phyloP scores from a whole-genome alignment of 2,888 invertebrate genomes.

The Machimus rusticus region DNA sequence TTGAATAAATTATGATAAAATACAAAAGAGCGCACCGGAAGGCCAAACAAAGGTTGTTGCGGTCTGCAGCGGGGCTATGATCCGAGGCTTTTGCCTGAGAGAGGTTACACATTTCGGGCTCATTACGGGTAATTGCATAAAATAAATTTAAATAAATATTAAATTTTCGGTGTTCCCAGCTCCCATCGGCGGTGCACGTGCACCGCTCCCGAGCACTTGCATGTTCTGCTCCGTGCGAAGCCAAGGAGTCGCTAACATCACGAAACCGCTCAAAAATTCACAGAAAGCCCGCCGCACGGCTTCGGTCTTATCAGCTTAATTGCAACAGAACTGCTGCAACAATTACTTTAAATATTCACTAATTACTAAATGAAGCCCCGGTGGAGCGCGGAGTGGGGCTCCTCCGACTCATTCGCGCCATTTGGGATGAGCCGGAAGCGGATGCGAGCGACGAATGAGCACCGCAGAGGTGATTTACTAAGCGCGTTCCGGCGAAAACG shows the following conservation, averaged over 20 bases:
- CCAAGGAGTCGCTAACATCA: neutral
- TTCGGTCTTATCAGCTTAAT: neutral
- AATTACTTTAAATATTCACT: conserved; percentile 7
- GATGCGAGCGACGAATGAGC: neutral
- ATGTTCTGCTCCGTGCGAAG: neutral
- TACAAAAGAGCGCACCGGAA: neutral
- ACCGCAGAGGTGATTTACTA: neutral
- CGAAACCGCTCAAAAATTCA: neutral
- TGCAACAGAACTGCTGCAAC: neutral
- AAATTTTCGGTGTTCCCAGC: neutral
- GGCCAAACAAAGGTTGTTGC: neutral
- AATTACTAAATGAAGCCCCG: neutral
- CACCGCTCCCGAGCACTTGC: neutral
- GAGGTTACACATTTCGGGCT: neutral
- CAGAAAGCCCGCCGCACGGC: neutral
- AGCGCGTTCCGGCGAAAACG: neutral
- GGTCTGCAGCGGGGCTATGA: neutral
- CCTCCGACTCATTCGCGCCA: neutral
- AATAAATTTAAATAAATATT: neutral
- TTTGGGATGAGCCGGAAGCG: neutral
- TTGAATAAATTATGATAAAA: neutral
- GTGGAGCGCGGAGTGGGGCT: neutral
- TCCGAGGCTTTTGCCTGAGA: neutral
- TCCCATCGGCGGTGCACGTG: neutral
- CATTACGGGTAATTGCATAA: neutral